Evolutionary conservation across 2,888 invertebrate genomes (phyloP).

Genomic region (Ecliptopera silaceata): DNA sequence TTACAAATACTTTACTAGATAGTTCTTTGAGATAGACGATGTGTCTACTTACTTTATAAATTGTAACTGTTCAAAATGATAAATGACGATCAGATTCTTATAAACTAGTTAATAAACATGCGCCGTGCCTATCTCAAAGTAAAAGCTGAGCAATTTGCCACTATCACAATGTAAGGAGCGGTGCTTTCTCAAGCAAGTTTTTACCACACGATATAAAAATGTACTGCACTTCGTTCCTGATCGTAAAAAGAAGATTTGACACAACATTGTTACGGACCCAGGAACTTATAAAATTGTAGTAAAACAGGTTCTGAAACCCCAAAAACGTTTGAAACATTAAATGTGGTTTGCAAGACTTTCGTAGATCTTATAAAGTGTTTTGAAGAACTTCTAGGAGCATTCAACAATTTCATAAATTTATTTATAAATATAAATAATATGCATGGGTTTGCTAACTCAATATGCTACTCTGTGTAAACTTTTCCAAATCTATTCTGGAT

Average conservation of each 20-base stretch:
- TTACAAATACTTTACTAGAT: not conserved
- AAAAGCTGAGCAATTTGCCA: not conserved
- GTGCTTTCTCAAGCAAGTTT: not conserved
- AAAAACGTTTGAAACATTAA: not conserved
- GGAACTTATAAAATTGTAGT: not conserved
- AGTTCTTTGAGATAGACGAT: not conserved
- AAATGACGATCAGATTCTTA: too few species aligned
- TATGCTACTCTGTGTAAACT: too few species aligned
- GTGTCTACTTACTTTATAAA: too few species aligned
- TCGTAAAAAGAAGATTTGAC: constrained; percentile 11
- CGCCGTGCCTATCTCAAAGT: too few species aligned
- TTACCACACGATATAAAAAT: constrained; percentile 3
- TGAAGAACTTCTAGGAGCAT: too few species aligned
- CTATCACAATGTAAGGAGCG: not conserved
- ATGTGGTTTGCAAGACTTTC: not conserved
- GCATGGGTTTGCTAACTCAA: too few species aligned
- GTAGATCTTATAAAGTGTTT: too few species aligned
- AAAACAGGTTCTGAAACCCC: constrained; percentile 1
- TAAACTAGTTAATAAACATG: too few species aligned
- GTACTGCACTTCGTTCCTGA: not conserved
- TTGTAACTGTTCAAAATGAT: too few species aligned
- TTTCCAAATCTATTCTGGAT: too few species aligned
- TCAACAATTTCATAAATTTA: too few species aligned
- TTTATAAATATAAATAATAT: too few species aligned
- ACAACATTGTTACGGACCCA: constrained; percentile 11